Evolutionary conservation across 1,140 invertebrate genomes (phyloP), one percentile per base, ranked within the genome.

Genomic region (Hermetia illucens): DNA sequence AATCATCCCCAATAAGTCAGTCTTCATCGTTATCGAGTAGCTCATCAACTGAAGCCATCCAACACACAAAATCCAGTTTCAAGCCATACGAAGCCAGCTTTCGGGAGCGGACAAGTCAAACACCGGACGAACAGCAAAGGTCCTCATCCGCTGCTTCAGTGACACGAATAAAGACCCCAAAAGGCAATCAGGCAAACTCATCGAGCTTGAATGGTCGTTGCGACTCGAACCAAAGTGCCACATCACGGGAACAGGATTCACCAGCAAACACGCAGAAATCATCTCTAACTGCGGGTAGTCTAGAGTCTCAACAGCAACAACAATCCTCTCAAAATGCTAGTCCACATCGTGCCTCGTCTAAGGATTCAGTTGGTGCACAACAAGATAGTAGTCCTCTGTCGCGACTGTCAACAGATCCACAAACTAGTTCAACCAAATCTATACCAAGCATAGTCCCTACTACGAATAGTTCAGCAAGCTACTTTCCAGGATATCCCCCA

Each of bases 1-100:
- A 77, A 53, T 62, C 63, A 16, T 71, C 68, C 5, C 65, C 70
- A 17, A 38, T 56, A 36, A 55, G 48, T 62, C 48, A 59, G 41
- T 50, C 57, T 39, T 52, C 55, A 36, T 53, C 55, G 41, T 50
- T 59, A 9, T 50, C 55, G 36, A 58, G 52, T 40, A 51, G 52
- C 9, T 58, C 60, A 57, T 34, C 53, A 55, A 25, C 52, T 48
- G 10, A 3, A 24, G 13, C n/a, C n/a, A 47, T 44, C 31, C 53
- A 54, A 5, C 51, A 54, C 1, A 60, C 53, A 44, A 75, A 70
- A 46, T 67, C 70, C n/a, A 76, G 72, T 50, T 79, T 77, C 52
- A 79, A 78, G 59, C 75, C 75, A 46, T 79, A 80, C 55, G 77
- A 80, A 53, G 72, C 72, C 34, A 75, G 69, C 47, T 52, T 73